Evolutionary conservation across 2,113 vertebrate genomes (phyloP).

Genomic region (Lagopus muta): DNA sequence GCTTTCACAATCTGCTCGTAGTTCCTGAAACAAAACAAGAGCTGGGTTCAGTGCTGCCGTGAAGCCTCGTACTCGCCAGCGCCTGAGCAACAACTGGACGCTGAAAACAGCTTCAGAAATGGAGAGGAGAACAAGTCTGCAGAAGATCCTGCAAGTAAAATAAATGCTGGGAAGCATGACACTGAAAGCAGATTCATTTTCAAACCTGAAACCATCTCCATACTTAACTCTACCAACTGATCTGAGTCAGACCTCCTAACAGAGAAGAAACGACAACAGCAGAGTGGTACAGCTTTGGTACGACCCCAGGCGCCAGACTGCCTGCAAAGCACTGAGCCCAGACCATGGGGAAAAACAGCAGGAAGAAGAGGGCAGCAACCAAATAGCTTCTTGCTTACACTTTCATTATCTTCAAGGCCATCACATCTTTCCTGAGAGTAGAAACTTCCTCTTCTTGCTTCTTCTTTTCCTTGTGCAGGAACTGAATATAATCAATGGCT

Average conservation of each 20-base stretch:
- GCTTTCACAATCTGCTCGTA: constrained; percentile 98
- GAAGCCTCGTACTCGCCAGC: not conserved
- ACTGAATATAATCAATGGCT: constrained; percentile 99
- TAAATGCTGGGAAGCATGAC: not conserved
- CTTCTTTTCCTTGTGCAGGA: constrained; percentile 98
- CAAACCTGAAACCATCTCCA: too few species aligned
- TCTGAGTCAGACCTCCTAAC: not conserved
- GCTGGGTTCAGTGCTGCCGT: accelerated
- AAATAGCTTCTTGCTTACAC: constrained; percentile 80
- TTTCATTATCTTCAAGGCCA: constrained; percentile 99
- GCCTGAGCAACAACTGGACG: not conserved
- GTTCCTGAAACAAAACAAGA: constrained; percentile 80
- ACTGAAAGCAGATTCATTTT: not conserved
- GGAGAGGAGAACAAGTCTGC: too few species aligned
- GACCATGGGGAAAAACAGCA: too few species aligned
- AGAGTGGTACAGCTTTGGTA: not conserved
- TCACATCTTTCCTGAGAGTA: constrained; percentile 92
- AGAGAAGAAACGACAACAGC: accelerated
- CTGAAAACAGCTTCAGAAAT: not conserved
- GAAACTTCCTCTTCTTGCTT: constrained; percentile 98
- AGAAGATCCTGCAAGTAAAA: not conserved
- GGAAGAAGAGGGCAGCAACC: not conserved
- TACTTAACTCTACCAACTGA: not conserved
- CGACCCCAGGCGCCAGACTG: not conserved
- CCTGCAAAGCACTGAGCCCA: not conserved